Conservation (phyloP, 2,888 invertebrate genomes). For the Drosophila macrospina region DNA sequence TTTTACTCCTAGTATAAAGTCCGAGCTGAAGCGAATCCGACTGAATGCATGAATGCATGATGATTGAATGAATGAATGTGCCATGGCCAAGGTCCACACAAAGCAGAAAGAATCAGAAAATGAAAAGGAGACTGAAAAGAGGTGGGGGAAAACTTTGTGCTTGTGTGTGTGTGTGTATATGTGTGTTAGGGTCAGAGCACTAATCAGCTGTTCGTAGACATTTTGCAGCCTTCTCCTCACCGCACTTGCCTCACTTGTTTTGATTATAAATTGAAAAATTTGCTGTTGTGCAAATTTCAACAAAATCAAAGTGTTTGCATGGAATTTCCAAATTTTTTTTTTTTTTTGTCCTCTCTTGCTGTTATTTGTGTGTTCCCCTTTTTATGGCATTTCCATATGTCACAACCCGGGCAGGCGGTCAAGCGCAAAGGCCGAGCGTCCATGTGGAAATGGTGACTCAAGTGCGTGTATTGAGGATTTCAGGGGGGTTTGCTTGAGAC, state of each 20-base stretch:
- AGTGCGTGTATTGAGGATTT: neutral
- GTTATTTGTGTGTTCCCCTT: constrained; percentile 11
- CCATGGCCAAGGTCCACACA: constrained; percentile 45
- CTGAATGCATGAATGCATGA: constrained; percentile 68
- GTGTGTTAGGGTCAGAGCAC: constrained; percentile 58
- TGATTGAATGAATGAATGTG: constrained; percentile 67
- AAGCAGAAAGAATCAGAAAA: constrained; percentile 8
- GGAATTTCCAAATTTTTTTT: constrained; percentile 46
- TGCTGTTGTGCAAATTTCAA: constrained; percentile 65
- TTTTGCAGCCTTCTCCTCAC: constrained; percentile 14
- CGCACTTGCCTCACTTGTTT: constrained; percentile 61
- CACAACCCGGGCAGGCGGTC: constrained; percentile 63
- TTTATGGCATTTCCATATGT: constrained; percentile 71
- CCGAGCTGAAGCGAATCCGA: constrained; percentile 42
- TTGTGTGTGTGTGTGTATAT: too few species aligned
- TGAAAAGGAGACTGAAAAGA: neutral
- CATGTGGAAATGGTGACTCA: constrained; percentile 61
- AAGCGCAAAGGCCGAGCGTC: constrained; percentile 71
- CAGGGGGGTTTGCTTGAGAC: constrained; percentile 18
- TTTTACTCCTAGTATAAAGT: constrained; percentile 45
- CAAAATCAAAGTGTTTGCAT: constrained; percentile 71
- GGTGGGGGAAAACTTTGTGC: constrained; percentile 3
- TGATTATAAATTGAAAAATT: constrained; percentile 80
- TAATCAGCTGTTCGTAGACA: constrained; percentile 65
- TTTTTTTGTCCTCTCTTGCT: constrained; percentile 2